These are phyloP conservation scores for Empidonax alnorum DNA, from an alignment of 2,113 vertebrate species.

Conservation along the genomic window DNA sequence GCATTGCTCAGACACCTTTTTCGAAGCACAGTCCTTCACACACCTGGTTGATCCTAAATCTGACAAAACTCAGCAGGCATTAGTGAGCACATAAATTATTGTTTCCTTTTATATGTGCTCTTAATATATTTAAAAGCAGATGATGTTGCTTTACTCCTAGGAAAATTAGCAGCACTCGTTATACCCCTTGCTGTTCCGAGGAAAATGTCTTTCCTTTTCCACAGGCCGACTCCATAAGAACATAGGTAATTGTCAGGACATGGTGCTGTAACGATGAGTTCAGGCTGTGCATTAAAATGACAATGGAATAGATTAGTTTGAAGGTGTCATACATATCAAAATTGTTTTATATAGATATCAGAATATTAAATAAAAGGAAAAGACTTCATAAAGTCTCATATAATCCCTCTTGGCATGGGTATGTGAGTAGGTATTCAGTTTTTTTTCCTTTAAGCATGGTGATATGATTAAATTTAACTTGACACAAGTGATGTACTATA, in stretches of 20 bases:
- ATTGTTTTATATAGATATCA: conserved; percentile 37
- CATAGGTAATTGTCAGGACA: background rate
- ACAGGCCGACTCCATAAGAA: background rate
- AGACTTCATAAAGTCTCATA: conserved; percentile 21
- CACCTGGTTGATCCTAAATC: background rate
- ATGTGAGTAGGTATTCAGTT: background rate
- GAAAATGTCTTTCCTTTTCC: background rate
- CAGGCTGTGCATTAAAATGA: conserved; percentile 32
- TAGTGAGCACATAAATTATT: background rate
- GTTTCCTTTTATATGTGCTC: background rate
- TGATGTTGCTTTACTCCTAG: background rate
- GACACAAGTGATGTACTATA: conserved; percentile 31
- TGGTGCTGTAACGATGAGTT: background rate
- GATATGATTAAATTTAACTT: conserved; percentile 62
- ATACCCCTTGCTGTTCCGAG: background rate
- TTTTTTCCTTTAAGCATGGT: conserved; percentile 17
- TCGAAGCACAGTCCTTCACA: background rate
- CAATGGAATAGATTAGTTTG: conserved; percentile 32
- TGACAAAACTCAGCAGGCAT: background rate
- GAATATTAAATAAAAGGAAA: conserved; percentile 53
- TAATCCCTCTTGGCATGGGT: conserved; percentile 34
- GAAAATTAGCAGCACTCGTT: background rate
- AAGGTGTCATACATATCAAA: background rate
- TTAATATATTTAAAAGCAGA: background rate
- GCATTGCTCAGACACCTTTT: background rate